A percentile compares a stretch with the other conserved stretches of the same genome.
phyloP scores from a whole-genome alignment of 2,113 vertebrate genomes.

The Oncorhynchus masou region DNA sequence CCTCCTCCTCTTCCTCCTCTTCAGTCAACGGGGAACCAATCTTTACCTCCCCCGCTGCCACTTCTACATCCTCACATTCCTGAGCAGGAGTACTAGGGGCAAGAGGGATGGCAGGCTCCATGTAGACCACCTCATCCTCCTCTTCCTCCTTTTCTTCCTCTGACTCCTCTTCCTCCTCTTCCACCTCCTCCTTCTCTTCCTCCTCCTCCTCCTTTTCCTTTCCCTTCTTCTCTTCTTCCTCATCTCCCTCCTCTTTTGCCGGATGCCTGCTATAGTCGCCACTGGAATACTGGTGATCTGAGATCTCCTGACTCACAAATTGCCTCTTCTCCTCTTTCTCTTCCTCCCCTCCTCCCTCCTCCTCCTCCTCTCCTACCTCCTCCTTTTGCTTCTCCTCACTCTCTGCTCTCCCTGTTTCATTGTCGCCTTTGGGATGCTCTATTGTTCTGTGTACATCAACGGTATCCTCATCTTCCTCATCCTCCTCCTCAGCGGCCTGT shows the following conservation, averaged over 20 bases:
- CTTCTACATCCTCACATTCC: constrained; percentile 54
- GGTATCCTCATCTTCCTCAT: constrained; percentile 70
- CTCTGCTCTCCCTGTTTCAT: constrained; percentile 22
- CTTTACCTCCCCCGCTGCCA: constrained; percentile 18
- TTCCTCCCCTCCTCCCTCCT: too few species aligned
- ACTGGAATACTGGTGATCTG: constrained; percentile 78
- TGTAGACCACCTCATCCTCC: constrained; percentile 74
- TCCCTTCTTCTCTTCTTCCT: constrained; percentile 59
- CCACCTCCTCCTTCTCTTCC: constrained; percentile 59
- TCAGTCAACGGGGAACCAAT: constrained; percentile 4
- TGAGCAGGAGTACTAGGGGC: constrained; percentile 59
- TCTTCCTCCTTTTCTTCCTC: constrained; percentile 62
- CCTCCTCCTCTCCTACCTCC: constrained; percentile 39
- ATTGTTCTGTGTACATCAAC: constrained; percentile 32
- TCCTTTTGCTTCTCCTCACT: constrained; percentile 37
- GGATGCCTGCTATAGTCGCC: constrained; percentile 68
- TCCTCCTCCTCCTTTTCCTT: too few species aligned
- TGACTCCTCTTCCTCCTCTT: constrained; percentile 46
- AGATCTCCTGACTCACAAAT: constrained; percentile 65
- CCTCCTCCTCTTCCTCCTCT: constrained; percentile 68
- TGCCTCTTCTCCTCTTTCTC: constrained; percentile 45
- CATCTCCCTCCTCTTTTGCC: constrained; percentile 65
- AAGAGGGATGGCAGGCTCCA: constrained; percentile 41
- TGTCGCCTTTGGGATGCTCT: constrained; percentile 26
- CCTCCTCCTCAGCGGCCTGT: constrained; percentile 44